Evolutionary conservation across 2,797 vertebrate genomes (phyloP), one percentile per base, ranked within the genome.

Genomic region (Ctenopoma kingsleyae): DNA sequence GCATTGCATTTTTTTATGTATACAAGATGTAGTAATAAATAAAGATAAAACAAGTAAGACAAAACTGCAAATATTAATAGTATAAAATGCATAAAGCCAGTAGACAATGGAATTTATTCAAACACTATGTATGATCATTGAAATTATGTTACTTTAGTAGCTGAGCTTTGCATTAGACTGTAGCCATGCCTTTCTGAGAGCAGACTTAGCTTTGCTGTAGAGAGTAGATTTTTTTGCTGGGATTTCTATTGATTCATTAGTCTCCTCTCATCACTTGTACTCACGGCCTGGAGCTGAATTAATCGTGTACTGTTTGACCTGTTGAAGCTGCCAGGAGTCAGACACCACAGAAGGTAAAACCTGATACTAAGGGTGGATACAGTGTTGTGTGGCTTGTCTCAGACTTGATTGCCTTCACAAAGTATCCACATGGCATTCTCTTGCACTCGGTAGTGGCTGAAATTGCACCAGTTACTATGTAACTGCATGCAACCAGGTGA

Each of bases 261-360:
- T 54, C 23, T 36, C 5, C 3, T 56, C 19, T 56, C 52, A 13
- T 41, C 5, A 8, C 8, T 49, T 43, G 44, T 50, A 6, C 6
- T 50, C 6, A 1, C 15, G 1, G 10, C 55, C 40, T 41, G n/a
- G 36, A 59, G 7, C 46, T 62, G 49, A 59, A 76, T 71, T 62
- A 66, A 80, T 36, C 25, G 6, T 76, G 30, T 32, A 30, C 13
- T 58, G 15, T 72, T 63, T 74, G 67, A 67, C 53, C 40, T 56
- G 44, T 71, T 73, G 59, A 84, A 81, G 82, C 68, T 73, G 57
- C 43, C 51, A 70, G 77, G 79, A 76, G 5, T 79, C 74, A 25
- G 50, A 72, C 46, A 25, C 54, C 41, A n/a, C 65, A 53, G 52
- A 81, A 85, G 83, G 82, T 81, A 84, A 83, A 74, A 55, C 32